Evolutionary conservation across 1,140 invertebrate species (phyloP).

Genomic region (Brachionus paranguensis): DNA sequence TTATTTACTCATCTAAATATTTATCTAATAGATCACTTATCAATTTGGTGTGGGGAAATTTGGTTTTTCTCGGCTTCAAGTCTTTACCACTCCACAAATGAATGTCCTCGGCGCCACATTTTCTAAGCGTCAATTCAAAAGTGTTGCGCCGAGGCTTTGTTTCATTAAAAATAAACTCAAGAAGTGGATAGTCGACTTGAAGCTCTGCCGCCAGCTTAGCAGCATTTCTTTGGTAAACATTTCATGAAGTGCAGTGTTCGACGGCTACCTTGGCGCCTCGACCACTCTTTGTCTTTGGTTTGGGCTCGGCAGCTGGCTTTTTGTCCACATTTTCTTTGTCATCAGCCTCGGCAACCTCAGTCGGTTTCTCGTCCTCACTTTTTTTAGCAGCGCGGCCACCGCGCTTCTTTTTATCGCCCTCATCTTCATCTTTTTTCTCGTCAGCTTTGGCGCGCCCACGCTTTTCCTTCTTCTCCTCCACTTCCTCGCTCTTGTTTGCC

Average conservation of each 20-base stretch:
- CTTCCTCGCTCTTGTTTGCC: not conserved
- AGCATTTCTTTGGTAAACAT: not conserved
- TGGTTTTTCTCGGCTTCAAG: slow-evolving; percentile 8
- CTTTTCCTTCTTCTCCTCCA: not conserved
- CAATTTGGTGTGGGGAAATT: not conserved
- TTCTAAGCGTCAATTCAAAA: not conserved
- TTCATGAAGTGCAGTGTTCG: slow-evolving; percentile 19
- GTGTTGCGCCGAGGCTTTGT: not conserved
- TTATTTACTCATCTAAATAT: slow-evolving; percentile 14
- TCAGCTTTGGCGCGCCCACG: not conserved
- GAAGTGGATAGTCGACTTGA: slow-evolving; percentile 5
- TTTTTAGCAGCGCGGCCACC: not conserved
- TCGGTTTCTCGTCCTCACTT: not conserved
- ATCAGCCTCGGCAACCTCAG: not conserved
- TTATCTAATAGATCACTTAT: slow-evolving; percentile 5
- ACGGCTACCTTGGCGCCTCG: not conserved
- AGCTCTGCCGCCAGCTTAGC: not conserved
- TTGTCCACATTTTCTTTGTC: not conserved
- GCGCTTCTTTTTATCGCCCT: not conserved
- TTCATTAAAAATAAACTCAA: slow-evolving; percentile 11
- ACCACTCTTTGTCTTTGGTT: not conserved
- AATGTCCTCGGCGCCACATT: not conserved
- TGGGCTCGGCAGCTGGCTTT: not conserved
- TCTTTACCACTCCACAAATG: slow-evolving; percentile 18
- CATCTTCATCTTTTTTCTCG: not conserved